A percentile compares a stretch with the other conserved stretches of the same genome.
Evolutionary conservation across 37 sponge, comb jelly and placozoan species (phyloP).

Genomic region (Haliclona indistincta): DNA sequence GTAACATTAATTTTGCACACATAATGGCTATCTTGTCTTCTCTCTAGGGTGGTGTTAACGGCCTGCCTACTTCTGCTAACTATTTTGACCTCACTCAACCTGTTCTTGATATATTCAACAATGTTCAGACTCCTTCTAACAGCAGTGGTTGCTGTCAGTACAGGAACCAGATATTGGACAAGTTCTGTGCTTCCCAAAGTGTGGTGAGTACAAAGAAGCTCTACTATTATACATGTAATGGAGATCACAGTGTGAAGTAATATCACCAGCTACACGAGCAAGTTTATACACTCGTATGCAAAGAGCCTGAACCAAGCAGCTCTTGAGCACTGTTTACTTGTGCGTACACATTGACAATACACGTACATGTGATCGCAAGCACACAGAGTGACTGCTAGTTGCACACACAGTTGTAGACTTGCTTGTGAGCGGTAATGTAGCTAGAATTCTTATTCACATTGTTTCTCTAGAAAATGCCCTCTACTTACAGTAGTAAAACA

Average conservation of each 20-base stretch:
- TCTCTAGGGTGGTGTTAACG: constrained; percentile 2
- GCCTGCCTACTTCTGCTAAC: background rate
- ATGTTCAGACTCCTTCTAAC: background rate
- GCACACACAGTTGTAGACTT: no score
- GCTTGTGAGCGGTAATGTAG: no score
- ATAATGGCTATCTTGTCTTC: background rate
- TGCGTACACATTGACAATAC: no score
- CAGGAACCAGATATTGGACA: constrained; percentile 65
- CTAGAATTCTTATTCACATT: no score
- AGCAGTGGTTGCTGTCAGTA: background rate
- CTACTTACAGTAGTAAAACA: no score
- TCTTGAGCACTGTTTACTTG: no score
- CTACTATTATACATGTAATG: background rate
- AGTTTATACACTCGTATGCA: no score
- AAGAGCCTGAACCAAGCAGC: no score
- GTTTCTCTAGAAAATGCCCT: no score
- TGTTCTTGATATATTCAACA: constrained; percentile 8
- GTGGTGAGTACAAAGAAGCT: constrained; percentile 24
- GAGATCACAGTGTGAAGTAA: background rate
- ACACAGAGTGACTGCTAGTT: no score
- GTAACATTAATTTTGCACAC: background rate
- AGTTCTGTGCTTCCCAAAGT: constrained; percentile 63
- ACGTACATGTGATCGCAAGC: no score
- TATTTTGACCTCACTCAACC: background rate
- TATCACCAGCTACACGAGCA: no score